Evolutionary conservation across 2,113 vertebrate species (phyloP), one percentile per base, ranked within the genome.

Genomic region (Hemicordylus capensis): DNA sequence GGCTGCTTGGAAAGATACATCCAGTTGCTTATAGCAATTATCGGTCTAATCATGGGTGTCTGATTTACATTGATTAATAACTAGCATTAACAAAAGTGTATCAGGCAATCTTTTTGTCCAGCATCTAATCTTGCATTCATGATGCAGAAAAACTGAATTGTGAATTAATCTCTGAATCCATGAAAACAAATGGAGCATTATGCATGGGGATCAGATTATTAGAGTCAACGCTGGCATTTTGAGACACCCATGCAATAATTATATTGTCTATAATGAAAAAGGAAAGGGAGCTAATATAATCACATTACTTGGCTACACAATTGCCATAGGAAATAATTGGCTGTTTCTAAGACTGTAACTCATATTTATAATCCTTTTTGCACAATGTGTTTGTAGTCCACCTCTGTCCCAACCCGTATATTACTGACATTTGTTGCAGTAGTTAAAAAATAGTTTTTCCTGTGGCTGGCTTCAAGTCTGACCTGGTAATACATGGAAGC

Each of bases 151-250:
- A 76, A 76, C 15, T 54, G 24, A 24, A 76, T 66, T 66, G 59
- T 66, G 73, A 54, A 76, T 80, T 66, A 76, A 75, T 84, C 72
- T 76, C 34, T 51, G 42, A 20, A n/a, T 64, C 46, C 44, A 66
- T 76, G 61, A 64, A 84, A 76, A 84, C 72, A 84, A 84, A 64
- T 76, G 72, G 26, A 76, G 61, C 73, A 66, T 84, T 66, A 84
- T 76, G 46, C 17, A 51, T 31, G 26, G 44, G 28, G n/a, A 84
- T 76, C 82, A 84, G 46, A 22, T 75, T 76, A 56, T 51, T 48
- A 51, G 82, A 37, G 46, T 46, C 26, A 22, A 42, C 61, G 54
- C 17, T 28, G 58, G n/a, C 59, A n/a, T 37, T 63, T 54, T 31
- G 34, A 84, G 73, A 51, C 17, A 51, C 44, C 59, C 72, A 11